These are phyloP conservation scores for Chrysodeixis includens DNA, from an alignment of 2,888 invertebrate species.

Conservation along the genomic window DNA sequence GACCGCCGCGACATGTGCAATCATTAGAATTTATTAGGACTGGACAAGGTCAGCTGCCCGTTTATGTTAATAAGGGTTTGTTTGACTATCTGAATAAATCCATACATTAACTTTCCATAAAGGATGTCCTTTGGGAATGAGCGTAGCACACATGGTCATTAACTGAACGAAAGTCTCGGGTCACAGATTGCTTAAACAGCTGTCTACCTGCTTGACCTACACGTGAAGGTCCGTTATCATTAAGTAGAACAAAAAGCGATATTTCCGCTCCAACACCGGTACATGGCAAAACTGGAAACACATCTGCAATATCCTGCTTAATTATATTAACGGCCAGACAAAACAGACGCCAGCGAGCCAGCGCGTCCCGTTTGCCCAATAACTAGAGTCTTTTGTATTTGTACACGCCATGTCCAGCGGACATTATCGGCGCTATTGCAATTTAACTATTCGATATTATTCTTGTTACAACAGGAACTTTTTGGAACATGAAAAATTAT, in stretches of 20 bases:
- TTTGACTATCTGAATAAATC: conserved; percentile 75
- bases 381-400: conserved; percentile 49
- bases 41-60: conserved; percentile 80
- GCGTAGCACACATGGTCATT: conserved; percentile 65
- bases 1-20: conserved; percentile 78
- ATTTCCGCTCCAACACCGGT: conserved; percentile 76
- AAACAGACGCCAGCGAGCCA: conserved; percentile 63
- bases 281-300: conserved; percentile 77
- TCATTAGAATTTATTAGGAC: conserved; percentile 86
- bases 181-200: conserved; percentile 71
- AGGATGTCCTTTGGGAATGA: conserved; percentile 75
- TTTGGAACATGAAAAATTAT: conserved; percentile 23
- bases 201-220: conserved; percentile 80
- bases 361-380: conserved; percentile 67
- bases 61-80: conserved; percentile 76
- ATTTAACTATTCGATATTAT: conserved; percentile 37
- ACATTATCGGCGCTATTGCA: conserved; percentile 53
- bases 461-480: conserved; percentile 11
- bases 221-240: conserved; percentile 76
- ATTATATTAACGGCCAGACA: conserved; percentile 70
- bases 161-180: conserved; percentile 53
- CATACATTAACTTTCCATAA: conserved; percentile 51
- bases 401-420: conserved; percentile 49
- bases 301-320: conserved; percentile 80
- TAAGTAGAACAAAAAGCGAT: conserved; percentile 75